These are phyloP conservation scores for Protobothrops mucrosquamatus DNA, from an alignment of 2,113 vertebrate species.

Conservation along the genomic window DNA sequence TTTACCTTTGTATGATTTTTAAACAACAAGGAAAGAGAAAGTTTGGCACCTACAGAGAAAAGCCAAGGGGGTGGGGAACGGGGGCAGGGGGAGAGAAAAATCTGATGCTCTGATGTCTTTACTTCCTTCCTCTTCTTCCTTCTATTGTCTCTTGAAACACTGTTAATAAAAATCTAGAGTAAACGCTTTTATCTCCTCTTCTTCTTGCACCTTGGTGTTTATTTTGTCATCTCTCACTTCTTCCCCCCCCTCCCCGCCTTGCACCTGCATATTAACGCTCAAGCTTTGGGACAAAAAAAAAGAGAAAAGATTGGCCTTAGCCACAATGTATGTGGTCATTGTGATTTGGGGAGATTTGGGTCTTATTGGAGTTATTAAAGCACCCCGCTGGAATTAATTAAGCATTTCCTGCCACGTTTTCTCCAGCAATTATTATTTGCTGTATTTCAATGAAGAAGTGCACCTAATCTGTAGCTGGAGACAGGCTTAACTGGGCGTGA, in stretches of 20 bases:
- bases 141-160: conserved; percentile 72
- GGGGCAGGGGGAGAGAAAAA: neutral
- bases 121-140: conserved; percentile 58
- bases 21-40: conserved; percentile 37
- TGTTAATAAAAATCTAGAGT: conserved; percentile 66
- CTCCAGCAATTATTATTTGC: neutral
- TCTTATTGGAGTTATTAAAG: neutral
- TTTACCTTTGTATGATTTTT: conserved; percentile 68
- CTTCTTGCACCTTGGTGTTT: conserved; percentile 34
- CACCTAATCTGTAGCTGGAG: neutral
- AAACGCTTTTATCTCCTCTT: conserved; percentile 45
- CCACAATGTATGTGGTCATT: neutral
- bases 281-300: neutral
- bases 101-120: conserved; percentile 57
- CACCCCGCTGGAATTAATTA: neutral
- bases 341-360: neutral
- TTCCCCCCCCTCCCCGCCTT: neutral
- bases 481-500: neutral
- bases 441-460: neutral
- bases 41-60: neutral
- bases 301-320: neutral
- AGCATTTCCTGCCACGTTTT: neutral
- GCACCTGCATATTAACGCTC: conserved; percentile 24
- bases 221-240: neutral
- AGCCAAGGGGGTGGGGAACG: neutral